Base-by-base conservation (phyloP, 2,888 invertebrate genomes). In the Agonum fuliginosum region DNA sequence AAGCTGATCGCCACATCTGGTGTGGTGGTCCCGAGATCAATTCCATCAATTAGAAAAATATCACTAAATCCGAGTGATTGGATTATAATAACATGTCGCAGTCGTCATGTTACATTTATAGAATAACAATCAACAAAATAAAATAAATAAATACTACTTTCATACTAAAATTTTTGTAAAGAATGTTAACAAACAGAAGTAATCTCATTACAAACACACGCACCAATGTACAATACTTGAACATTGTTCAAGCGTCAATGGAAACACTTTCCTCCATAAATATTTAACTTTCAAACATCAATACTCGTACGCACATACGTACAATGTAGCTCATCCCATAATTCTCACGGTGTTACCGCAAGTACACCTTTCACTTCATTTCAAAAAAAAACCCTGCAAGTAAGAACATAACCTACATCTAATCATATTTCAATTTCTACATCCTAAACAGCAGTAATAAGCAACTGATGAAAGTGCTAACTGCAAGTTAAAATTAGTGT, bases 271-370 rank as follows among this genome's bases (percentile, higher is more conserved):
- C 54, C n/a, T 54, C 54, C 24, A 54, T 54, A 54, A 54, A 54
- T 54, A 54, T 54, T 24, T 54, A 54, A 54, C 54, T 51, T 51
- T 51, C 51, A 54, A 54, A 22, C 54, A 54, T 24, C 54, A 48
- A 48, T 48, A 19, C 4, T 20, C 48, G 20, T 20, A 48, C 48
- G 20, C 48, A 48, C 43, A 43, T 14, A 43, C 19, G 20, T n/a
- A 22, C 24, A 54, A 12, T 12, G 12, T 1, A 54, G 22, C 54
- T 24, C 54, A 24, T 54, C 54, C 54, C 12, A 54, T 54, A 1
- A 54, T 54, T 54, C 54, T 54, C 54, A 54, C 54, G 54, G 54
- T 54, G 24, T 24, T n/a, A 22, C 54, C 19, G 8, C 24, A 1
- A 54, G 12, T 54, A 54, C 37, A 37, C 54, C 54, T 54, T 54